Base-by-base conservation (phyloP, 2,797 vertebrate genomes). In the Babyrousa celebensis region DNA sequence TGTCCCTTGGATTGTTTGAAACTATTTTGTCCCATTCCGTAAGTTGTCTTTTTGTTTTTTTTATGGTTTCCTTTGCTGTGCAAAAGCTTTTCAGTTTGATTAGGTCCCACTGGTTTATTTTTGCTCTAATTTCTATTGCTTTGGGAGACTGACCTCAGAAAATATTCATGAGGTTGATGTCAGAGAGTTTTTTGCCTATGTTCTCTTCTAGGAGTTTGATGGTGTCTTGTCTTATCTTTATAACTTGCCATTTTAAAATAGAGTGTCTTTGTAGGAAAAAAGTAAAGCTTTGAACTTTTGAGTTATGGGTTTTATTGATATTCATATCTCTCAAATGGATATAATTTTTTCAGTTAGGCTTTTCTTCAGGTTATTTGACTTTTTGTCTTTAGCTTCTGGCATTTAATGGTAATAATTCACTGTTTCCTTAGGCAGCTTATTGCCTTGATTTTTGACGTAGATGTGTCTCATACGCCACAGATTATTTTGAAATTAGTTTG, bases 401-500 rank as follows among this genome's bases (percentile, higher is more conserved):
- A 91, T 91, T 94, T 84, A 91, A 0, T 94, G 27, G 72, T 32
- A 85, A 70, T 85, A 93, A 86, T 63, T 94, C 32, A 25, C 72
- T 90, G 29, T 89, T 92, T 96, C 77, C 54, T 85, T 91, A 70
- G 65, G 85, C 20, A 95, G 25, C 10, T 90, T 90, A 27, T 43
- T 79, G 25, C 67, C 83, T 95, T 89, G 72, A 54, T 75, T 92
- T 95, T 96, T 74, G 32, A 90, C 62, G 52, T 71, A 52, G 29
- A 43, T 77, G 3, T 68, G 36, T 90, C 32, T 77, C 72, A 78
- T 16, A 83, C 79, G 43, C 40, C 29, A 79, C 63, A 91, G 54
- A 14, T 93, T 85, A 58, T 84, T 85, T 74, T 94, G 52, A 91
- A 94, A 74, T 86, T 85, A 85, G n/a, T 89, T 97, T 90, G 77